phyloP scores from a whole-genome alignment of 1,140 invertebrate genomes.

The Trichoplusia ni region DNA sequence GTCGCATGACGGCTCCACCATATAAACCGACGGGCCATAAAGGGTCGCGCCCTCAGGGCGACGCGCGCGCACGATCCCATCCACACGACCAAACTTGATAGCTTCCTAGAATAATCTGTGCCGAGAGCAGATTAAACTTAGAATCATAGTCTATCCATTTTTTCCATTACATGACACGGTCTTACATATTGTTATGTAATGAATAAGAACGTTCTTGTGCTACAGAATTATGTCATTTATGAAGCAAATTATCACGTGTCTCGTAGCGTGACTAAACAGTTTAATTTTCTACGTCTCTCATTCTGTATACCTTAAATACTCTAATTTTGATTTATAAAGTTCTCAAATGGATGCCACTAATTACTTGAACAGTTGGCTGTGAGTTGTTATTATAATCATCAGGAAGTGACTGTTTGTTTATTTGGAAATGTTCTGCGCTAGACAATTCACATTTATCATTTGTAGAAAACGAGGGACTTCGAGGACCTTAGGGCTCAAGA shows the following conservation, averaged over 20 bases:
- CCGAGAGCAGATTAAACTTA: constrained; percentile 5
- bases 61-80: constrained; percentile 51
- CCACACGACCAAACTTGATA: constrained; percentile 49
- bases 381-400: too few relatives aligned
- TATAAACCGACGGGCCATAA: constrained; percentile 24
- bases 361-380: too few relatives aligned
- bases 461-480: not conserved
- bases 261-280: constrained; percentile 4
- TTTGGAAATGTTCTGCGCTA: not conserved
- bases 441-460: constrained; percentile 7
- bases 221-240: constrained; percentile 11
- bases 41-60: constrained; percentile 50
- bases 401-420: not conserved
- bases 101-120: constrained; percentile 42
- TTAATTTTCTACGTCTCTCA: constrained; percentile 1
- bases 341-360: too few relatives aligned
- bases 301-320: not conserved
- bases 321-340: too few relatives aligned
- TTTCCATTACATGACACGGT: too few relatives aligned
- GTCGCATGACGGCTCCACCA: constrained; percentile 15
- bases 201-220: too few relatives aligned
- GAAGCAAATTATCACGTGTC: constrained; percentile 3
- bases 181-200: not conserved
- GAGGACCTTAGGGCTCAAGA: not conserved
- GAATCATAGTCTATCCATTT: not conserved